These are phyloP conservation scores for Melanerpes aurifrons DNA, from an alignment of 2,113 vertebrate species.

Conservation along the genomic window DNA sequence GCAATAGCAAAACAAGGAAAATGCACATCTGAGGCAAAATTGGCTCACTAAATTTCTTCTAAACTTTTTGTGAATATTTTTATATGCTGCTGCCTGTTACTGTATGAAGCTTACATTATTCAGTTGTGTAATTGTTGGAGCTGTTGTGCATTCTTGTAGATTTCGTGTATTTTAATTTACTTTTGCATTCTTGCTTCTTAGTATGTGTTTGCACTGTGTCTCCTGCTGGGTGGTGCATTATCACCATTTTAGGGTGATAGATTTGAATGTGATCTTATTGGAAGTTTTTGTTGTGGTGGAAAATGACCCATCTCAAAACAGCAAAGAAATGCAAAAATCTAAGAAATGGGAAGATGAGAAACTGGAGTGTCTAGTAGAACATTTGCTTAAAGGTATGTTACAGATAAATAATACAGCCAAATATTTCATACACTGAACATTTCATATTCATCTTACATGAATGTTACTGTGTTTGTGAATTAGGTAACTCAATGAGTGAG, in stretches of 20 bases:
- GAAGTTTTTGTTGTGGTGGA: conserved; percentile 85
- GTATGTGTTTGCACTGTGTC: conserved; percentile 77
- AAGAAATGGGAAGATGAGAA: conserved; percentile 40
- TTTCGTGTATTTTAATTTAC: conserved; percentile 47
- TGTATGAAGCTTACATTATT: background rate
- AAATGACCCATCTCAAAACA: conserved; percentile 81
- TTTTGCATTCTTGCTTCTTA: conserved; percentile 46
- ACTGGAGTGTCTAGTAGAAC: background rate
- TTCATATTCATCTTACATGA: background rate
- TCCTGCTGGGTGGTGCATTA: conserved; percentile 89
- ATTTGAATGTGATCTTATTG: conserved; percentile 87
- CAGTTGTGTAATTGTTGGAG: background rate
- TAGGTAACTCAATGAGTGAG: background rate
- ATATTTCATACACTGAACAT: background rate
- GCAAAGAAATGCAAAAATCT: conserved; percentile 78
- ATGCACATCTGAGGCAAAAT: background rate
- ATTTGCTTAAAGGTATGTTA: background rate
- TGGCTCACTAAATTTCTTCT: background rate
- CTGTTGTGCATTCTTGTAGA: background rate
- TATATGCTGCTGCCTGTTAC: background rate
- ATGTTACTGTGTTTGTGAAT: background rate
- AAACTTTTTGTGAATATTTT: background rate
- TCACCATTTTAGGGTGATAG: conserved; percentile 90
- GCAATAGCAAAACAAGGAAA: conserved; percentile 66
- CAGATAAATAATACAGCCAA: background rate